These are phyloP conservation scores for Platysternon megacephalum DNA, from an alignment of 2,113 vertebrate species.

Conservation along the genomic window DNA sequence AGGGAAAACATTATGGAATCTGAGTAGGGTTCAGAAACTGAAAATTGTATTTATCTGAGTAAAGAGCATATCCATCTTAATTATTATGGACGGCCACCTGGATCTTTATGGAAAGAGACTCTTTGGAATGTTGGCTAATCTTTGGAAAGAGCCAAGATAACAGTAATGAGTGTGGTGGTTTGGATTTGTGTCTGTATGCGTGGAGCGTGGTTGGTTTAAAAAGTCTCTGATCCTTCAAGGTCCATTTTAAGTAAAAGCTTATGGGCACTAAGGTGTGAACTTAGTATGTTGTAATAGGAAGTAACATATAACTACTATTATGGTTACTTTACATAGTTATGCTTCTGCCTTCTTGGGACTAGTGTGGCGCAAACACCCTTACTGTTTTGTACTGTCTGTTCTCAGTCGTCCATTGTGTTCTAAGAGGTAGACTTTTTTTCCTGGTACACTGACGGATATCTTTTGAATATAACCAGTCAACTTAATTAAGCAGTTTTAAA, in stretches of 20 bases:
- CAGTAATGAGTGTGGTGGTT: neutral
- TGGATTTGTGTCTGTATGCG: neutral
- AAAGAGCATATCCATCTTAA: neutral
- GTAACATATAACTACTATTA: neutral
- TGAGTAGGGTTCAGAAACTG: neutral
- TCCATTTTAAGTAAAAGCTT: neutral
- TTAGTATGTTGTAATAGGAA: neutral
- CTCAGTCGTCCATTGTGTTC: neutral
- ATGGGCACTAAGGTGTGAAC: neutral
- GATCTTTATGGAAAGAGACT: neutral
- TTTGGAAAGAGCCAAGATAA: slow-evolving; percentile 8
- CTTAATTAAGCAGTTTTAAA: neutral
- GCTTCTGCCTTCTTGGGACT: neutral
- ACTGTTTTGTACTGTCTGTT: neutral
- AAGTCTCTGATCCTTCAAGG: neutral
- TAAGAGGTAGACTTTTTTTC: neutral
- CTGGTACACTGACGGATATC: neutral
- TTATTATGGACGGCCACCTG: neutral
- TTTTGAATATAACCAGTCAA: neutral
- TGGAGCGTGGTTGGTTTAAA: neutral
- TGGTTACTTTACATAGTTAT: neutral
- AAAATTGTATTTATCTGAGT: neutral
- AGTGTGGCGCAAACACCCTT: rapidly evolving
- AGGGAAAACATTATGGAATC: neutral
- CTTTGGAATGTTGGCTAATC: neutral